Conservation (phyloP, 2,797 vertebrate species). For the Emys orbicularis region DNA sequence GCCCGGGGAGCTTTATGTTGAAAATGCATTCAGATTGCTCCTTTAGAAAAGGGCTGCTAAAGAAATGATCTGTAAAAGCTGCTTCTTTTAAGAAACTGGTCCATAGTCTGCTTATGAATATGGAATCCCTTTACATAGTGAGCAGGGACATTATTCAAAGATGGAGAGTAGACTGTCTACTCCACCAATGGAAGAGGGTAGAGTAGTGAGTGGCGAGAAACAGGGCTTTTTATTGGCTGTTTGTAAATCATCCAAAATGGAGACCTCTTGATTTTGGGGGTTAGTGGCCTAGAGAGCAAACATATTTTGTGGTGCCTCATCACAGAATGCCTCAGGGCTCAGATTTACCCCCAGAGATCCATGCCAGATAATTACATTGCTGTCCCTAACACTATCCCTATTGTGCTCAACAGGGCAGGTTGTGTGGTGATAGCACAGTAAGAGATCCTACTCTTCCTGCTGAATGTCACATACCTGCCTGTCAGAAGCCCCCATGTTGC, state of each 20-base stretch:
- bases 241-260: background rate
- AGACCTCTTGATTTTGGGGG: background rate
- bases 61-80: background rate
- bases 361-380: constrained; percentile 51
- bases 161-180: background rate
- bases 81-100: constrained; percentile 1
- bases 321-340: background rate
- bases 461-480: constrained; percentile 65
- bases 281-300: constrained; percentile 6
- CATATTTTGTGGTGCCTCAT: background rate
- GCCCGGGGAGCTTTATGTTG: constrained; percentile 30
- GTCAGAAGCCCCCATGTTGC: constrained; percentile 65
- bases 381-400: constrained; percentile 37
- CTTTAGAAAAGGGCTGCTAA: constrained; percentile 8
- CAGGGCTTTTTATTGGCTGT: background rate
- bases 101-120: constrained; percentile 7
- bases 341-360: background rate
- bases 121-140: background rate
- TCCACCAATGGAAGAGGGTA: background rate
- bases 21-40: constrained; percentile 2
- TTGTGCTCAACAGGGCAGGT: background rate
- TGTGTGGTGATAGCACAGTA: constrained; percentile 40
- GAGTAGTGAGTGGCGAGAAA: background rate
- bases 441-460: constrained; percentile 58
- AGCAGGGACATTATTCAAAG: background rate